Percentiles rank a stretch among this genome's conserved stretches.
Conservation (phyloP, 2,888 invertebrate species). For the Hypercompe scribonia region DNA sequence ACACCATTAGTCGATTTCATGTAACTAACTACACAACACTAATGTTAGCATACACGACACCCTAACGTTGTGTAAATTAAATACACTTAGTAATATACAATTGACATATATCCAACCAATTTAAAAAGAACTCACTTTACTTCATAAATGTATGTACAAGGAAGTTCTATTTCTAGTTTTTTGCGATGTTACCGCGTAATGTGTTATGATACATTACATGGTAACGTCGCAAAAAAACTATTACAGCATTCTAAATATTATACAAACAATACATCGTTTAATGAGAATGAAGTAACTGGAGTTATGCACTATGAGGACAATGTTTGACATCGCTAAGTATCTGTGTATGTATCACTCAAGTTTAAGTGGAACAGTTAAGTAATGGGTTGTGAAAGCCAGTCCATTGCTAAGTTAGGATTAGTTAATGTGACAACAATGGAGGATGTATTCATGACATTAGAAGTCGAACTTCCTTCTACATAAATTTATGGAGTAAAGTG, state of each 20-base stretch:
- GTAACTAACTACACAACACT: too few species aligned
- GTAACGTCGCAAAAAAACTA: slow-evolving; percentile 4
- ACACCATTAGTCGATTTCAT: too few species aligned
- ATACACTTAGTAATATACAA: neutral
- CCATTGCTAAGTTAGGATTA: slow-evolving; percentile 41
- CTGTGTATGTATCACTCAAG: slow-evolving; percentile 39
- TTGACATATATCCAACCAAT: slow-evolving; percentile 15
- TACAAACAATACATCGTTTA: slow-evolving; percentile 41
- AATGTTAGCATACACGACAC: too few species aligned
- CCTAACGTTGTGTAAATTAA: neutral
- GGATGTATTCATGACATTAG: slow-evolving; percentile 31
- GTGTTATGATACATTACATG: slow-evolving; percentile 13
- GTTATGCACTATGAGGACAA: slow-evolving; percentile 45
- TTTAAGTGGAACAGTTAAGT: slow-evolving; percentile 55
- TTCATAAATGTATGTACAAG: slow-evolving; percentile 5
- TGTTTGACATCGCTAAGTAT: slow-evolving; percentile 28
- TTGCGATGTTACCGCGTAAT: too few species aligned
- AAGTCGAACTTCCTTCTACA: slow-evolving; percentile 25
- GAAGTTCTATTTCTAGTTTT: slow-evolving; percentile 28
- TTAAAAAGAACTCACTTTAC: slow-evolving; percentile 12
- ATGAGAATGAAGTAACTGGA: slow-evolving; percentile 48
- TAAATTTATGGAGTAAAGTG: slow-evolving; percentile 3
- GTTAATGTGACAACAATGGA: slow-evolving; percentile 48
- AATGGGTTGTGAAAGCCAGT: slow-evolving; percentile 51
- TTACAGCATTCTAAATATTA: slow-evolving; percentile 32